Conservation (phyloP, 2,113 vertebrate species). For the Azemiops feae region DNA sequence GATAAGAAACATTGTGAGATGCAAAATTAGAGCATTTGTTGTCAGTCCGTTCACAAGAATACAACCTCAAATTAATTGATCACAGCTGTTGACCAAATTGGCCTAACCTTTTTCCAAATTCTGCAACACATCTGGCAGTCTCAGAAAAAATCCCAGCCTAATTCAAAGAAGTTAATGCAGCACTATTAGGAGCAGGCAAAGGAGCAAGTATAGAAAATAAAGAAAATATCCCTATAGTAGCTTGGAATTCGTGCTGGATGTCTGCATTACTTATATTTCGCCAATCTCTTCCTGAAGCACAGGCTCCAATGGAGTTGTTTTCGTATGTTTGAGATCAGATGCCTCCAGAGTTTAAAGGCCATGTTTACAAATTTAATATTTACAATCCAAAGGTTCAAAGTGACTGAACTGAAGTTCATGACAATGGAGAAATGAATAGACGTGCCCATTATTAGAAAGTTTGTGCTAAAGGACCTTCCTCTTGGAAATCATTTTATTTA, state of each 20-base stretch:
- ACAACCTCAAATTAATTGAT: background rate
- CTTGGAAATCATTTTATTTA: too few species aligned
- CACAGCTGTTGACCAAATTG: background rate
- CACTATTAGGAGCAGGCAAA: background rate
- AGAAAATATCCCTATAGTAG: background rate
- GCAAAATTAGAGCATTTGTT: slow-evolving; percentile 5
- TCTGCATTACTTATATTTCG: background rate
- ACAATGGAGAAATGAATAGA: background rate
- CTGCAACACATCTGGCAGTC: background rate
- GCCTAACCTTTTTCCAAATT: background rate
- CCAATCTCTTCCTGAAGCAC: background rate
- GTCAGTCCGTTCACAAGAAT: background rate
- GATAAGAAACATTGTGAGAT: background rate
- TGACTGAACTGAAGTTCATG: background rate
- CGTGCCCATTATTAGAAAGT: background rate
- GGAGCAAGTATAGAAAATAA: background rate
- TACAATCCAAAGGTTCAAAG: background rate
- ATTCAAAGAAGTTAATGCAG: background rate
- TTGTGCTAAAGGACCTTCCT: background rate
- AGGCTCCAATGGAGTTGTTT: too few species aligned
- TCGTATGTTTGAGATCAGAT: background rate
- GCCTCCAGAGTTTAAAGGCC: background rate
- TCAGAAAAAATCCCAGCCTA: background rate
- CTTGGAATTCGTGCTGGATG: background rate
- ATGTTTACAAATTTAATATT: background rate